Evolutionary conservation across 1,140 invertebrate species (phyloP), one percentile per base, ranked within the genome.

Genomic region (Drosophila albomicans): DNA sequence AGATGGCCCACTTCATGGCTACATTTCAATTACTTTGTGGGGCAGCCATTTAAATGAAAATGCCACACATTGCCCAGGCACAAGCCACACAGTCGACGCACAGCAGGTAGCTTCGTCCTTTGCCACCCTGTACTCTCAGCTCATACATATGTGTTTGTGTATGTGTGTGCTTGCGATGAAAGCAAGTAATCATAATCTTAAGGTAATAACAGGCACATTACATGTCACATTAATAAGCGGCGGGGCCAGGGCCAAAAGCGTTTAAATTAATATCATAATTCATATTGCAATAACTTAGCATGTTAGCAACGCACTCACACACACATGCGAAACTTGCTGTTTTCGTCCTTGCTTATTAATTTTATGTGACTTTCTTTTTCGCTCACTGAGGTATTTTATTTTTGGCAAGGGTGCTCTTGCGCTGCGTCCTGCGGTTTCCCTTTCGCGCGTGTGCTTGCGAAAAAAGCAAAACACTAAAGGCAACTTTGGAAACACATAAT

Each of bases 261-360:
- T 73, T 85, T 64, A 89, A 89, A 89, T 89, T 89, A 89, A 89
- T 89, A 89, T 89, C 81, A 89, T 89, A 89, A 89, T 89, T 89
- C 85, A 89, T 89, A 80, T 76, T 69, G 85, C 77, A 81, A 89
- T 85, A 89, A 89, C 79, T 89, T 89, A 89, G 78, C 85, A 89
- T 89, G 84, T 72, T 81, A 68, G 75, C 67, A 43, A 66, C 61
- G 30, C 65, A 49, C 61, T 51, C 46, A 30, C 61, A 64, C 46
- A 49, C 59, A 49, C 56, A 71, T 38, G 28, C 41, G 6, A 57
- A 54, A 48, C 25, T 46, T 52, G 11, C 46, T 38, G 35, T 13
- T 45, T 57, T 56, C 63, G 68, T 75, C 51, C 69, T 64, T 71
- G 75, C 75, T 89, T 90, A 89, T 89, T 89, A 89, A 89, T 89